Base-by-base conservation (phyloP, 1,140 invertebrate genomes). In the Drosophila ironensis region DNA sequence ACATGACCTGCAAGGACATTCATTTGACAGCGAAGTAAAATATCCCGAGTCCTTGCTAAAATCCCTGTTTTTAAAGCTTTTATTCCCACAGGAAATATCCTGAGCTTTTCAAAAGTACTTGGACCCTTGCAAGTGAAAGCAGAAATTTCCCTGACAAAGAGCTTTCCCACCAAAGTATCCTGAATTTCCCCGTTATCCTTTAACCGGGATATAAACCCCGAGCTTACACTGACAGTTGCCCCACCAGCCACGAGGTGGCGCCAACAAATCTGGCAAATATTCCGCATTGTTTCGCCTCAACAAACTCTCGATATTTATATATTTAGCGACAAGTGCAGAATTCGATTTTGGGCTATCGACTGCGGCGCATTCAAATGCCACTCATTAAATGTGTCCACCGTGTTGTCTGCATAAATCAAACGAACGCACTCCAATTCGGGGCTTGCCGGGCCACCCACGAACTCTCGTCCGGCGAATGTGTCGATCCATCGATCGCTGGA, bases 321-420 rank as follows among this genome's bases (percentile, higher is more conserved):
- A 47, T 70, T 57, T 48, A 66, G 60, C 37, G 54, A 52, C 51
- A 41, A 52, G 47, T 81, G 76, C 77, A 77, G 59, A 74, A 81
- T 44, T 41, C 47, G 25, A 38, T 35, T 70, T 38, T 44, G 37
- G 12, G 33, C 17, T 12, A 30, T 22, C 44, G 9, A 33, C 67
- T 19, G 41, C 52, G 60, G 38, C 61, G 80, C 71, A 86, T 86
- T 77, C 74, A 86, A 86, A 86, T 61, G 74, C 66, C 25, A 19
- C 61, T 86, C 66, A 86, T 86, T 86, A 86, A 63, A 45, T 60
- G 64, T 33, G 52, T 70, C 33, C 33, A 38, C 57, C 33, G 33
- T 37, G 51, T 77, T 77, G 63, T 63, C 56, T 72, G 81, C 67
- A 87, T 86, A 86, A 86, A 86, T 86, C 80, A 86, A 86, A 74